phyloP scores from a whole-genome alignment of 1,140 invertebrate species.

The Dinoponera quadriceps region DNA sequence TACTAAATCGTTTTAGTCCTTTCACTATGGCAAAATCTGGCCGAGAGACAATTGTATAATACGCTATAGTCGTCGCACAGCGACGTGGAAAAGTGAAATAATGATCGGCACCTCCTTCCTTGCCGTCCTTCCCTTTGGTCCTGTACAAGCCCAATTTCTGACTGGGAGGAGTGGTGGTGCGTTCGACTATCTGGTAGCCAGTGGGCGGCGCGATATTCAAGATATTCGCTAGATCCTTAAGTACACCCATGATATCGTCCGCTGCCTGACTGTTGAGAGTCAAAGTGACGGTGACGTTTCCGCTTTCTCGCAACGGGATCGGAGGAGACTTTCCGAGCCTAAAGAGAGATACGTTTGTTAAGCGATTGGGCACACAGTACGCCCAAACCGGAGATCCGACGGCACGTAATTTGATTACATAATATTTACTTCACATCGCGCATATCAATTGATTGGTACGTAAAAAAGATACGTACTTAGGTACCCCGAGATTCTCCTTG shows the following conservation, averaged over 20 bases:
- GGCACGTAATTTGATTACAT: background rate
- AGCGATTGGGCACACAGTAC: background rate
- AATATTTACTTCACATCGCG: background rate
- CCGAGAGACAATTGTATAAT: no score
- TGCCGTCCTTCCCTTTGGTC: conserved; percentile 93
- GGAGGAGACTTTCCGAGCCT: conserved; percentile 86
- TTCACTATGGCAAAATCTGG: no score
- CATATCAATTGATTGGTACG: conserved; percentile 17
- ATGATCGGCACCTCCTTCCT: conserved; percentile 88
- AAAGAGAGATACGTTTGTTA: background rate
- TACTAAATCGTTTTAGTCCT: no score
- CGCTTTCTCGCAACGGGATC: conserved; percentile 89
- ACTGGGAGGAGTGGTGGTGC: conserved; percentile 91
- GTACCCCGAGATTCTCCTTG: conserved; percentile 85
- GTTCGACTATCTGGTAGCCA: conserved; percentile 94
- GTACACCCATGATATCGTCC: conserved; percentile 96
- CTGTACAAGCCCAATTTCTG: conserved; percentile 93
- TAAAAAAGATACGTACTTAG: conserved; percentile 74
- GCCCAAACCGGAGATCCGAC: background rate
- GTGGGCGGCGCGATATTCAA: conserved; percentile 95
- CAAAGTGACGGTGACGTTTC: conserved; percentile 96
- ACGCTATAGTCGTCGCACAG: no score
- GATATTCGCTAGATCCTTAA: conserved; percentile 96
- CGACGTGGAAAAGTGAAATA: no score
- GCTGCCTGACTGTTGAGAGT: conserved; percentile 95